phyloP scores from a whole-genome alignment of 2,888 invertebrate genomes.

The Eutolmus rufibarbis region DNA sequence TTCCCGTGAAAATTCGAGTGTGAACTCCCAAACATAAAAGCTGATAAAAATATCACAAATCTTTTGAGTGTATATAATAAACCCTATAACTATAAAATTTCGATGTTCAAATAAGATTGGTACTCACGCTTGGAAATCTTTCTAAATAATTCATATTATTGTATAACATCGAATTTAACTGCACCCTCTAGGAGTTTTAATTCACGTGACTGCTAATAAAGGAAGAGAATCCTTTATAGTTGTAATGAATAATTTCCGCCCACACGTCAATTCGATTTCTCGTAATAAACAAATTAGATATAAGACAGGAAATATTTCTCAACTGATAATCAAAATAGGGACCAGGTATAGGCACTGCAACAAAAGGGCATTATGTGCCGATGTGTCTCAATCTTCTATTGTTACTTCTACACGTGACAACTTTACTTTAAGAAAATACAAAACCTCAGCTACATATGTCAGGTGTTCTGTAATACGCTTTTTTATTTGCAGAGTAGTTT shows the following conservation, averaged over 20 bases:
- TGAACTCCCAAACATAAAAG: no score
- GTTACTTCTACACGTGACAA: neutral
- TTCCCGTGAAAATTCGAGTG: no score
- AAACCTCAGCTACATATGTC: neutral
- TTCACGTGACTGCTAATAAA: neutral
- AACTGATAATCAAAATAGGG: neutral
- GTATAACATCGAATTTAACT: neutral
- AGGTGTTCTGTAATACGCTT: neutral
- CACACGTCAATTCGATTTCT: neutral
- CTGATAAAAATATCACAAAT: no score
- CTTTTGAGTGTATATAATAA: no score
- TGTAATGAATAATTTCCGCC: neutral
- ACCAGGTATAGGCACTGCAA: neutral
- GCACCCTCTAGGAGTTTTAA: neutral
- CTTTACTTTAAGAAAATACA: neutral
- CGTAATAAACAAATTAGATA: neutral
- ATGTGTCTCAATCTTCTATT: neutral
- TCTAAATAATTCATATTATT: neutral
- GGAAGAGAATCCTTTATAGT: neutral
- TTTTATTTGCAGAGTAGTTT: neutral
- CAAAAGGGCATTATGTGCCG: neutral
- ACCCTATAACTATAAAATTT: no score
- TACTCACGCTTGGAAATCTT: neutral
- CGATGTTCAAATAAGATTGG: neutral
- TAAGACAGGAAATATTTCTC: neutral